Percentiles rank a stretch among this genome's conserved stretches.
These are phyloP conservation scores for Prunella fulvescens DNA, from an alignment of 2,113 vertebrate genomes.

Conservation along the genomic window DNA sequence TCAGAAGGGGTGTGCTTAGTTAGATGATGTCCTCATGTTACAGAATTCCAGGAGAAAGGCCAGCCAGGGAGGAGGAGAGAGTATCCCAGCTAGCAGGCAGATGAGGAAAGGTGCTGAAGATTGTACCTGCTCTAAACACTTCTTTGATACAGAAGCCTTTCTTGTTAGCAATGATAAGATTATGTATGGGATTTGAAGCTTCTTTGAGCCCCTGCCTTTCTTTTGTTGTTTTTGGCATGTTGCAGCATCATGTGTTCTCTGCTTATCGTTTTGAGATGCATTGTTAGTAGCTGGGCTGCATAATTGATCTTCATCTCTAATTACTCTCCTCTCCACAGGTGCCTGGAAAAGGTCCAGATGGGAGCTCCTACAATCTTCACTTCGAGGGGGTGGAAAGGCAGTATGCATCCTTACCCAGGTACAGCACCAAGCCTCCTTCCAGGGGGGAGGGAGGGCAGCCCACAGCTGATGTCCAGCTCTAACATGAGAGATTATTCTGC, in stretches of 20 bases:
- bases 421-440: background rate
- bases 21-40: background rate
- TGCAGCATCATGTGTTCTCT: constrained; percentile 53
- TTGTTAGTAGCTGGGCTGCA: constrained; percentile 68
- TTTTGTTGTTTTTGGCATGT: constrained; percentile 67
- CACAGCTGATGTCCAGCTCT: constrained; percentile 21
- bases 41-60: background rate
- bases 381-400: constrained; percentile 84
- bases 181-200: constrained; percentile 16
- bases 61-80: background rate
- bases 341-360: constrained; percentile 81
- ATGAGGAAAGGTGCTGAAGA: background rate
- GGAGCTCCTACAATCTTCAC: constrained; percentile 66
- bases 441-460: background rate
- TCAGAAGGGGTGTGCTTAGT: background rate
- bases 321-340: constrained; percentile 80
- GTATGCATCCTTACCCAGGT: constrained; percentile 85
- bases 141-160: background rate
- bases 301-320: constrained; percentile 76
- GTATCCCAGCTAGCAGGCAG: background rate
- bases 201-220: constrained; percentile 45
- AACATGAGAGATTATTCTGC: constrained; percentile 16
- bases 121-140: background rate
- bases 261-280: constrained; percentile 67
- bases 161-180: constrained; percentile 51